Evolutionary conservation across 2,113 vertebrate species (phyloP).

Genomic region (Sarotherodon lohbergeri): DNA sequence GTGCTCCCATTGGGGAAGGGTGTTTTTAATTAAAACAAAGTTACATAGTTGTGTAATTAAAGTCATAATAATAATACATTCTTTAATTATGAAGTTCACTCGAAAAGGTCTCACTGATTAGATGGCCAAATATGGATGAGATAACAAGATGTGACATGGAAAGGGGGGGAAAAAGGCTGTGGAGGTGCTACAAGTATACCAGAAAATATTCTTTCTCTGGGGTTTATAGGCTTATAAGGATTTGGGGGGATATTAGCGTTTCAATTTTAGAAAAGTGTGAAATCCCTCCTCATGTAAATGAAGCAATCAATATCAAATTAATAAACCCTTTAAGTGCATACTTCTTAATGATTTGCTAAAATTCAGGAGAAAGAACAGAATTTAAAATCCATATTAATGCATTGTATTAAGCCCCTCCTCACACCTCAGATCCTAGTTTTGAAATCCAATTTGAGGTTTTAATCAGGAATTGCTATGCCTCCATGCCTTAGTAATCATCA

Average conservation of each 20-base stretch:
- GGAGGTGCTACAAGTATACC: background rate
- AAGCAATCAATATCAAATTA: slow-evolving; percentile 57
- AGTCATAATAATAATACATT: slow-evolving; percentile 48
- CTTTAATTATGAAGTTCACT: slow-evolving; percentile 56
- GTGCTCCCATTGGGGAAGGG: slow-evolving; percentile 20
- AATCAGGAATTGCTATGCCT: slow-evolving; percentile 63
- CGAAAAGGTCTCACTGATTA: slow-evolving; percentile 48
- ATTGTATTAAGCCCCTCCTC: background rate
- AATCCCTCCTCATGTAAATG: slow-evolving; percentile 50
- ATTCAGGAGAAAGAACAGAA: slow-evolving; percentile 22
- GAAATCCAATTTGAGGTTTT: slow-evolving; percentile 69
- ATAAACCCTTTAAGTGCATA: slow-evolving; percentile 33
- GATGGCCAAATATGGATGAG: slow-evolving; percentile 43
- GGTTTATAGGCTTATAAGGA: slow-evolving; percentile 52
- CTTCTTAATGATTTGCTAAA: slow-evolving; percentile 32
- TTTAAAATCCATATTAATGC: slow-evolving; percentile 23
- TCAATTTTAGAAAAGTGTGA: slow-evolving; percentile 42
- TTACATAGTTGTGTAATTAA: slow-evolving; percentile 54
- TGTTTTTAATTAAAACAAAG: slow-evolving; percentile 57
- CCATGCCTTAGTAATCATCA: slow-evolving; percentile 61
- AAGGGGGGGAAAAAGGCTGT: background rate
- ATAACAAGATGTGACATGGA: slow-evolving; percentile 48
- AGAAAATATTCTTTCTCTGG: slow-evolving; percentile 28
- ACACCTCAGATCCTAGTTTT: slow-evolving; percentile 61
- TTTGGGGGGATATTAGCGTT: slow-evolving; percentile 49